Evolutionary conservation across 2,113 vertebrate genomes (phyloP).

Genomic region (Rhinogobius similis): DNA sequence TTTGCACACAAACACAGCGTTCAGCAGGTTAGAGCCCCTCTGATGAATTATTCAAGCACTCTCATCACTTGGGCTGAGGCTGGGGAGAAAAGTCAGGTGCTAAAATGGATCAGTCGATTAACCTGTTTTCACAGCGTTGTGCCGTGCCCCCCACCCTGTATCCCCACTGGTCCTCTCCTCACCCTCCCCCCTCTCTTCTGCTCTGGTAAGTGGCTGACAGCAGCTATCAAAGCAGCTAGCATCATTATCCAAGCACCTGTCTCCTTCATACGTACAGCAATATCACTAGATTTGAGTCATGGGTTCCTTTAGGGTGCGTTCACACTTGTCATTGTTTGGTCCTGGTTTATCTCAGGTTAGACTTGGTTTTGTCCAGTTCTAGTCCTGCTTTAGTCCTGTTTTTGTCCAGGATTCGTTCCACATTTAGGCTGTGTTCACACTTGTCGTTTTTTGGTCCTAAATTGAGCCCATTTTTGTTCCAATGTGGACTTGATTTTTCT

Average conservation of each 20-base stretch:
- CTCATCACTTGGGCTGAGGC: slow-evolving; percentile 86
- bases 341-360: too few species aligned
- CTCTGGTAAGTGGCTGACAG: slow-evolving; percentile 81
- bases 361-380: too few species aligned
- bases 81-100: slow-evolving; percentile 91
- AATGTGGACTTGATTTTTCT: too few species aligned
- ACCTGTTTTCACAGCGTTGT: slow-evolving; percentile 86
- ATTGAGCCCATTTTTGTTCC: too few species aligned
- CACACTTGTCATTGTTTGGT: too few species aligned
- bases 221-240: slow-evolving; percentile 71
- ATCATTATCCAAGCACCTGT: slow-evolving; percentile 65
- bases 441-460: too few species aligned
- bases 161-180: slow-evolving; percentile 20
- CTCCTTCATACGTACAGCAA: slow-evolving; percentile 40
- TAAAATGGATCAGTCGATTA: slow-evolving; percentile 94
- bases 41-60: slow-evolving; percentile 92
- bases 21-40: slow-evolving; percentile 85
- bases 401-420: too few species aligned
- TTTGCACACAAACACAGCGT: slow-evolving; percentile 87
- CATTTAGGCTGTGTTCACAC: too few species aligned
- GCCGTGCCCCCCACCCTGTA: slow-evolving; percentile 33
- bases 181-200: slow-evolving; percentile 43
- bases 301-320: too few species aligned
- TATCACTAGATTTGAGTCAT: not conserved
- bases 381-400: too few species aligned